Evolutionary conservation across 2,797 vertebrate genomes (phyloP).

Genomic region (Chloroceryle amazona): DNA sequence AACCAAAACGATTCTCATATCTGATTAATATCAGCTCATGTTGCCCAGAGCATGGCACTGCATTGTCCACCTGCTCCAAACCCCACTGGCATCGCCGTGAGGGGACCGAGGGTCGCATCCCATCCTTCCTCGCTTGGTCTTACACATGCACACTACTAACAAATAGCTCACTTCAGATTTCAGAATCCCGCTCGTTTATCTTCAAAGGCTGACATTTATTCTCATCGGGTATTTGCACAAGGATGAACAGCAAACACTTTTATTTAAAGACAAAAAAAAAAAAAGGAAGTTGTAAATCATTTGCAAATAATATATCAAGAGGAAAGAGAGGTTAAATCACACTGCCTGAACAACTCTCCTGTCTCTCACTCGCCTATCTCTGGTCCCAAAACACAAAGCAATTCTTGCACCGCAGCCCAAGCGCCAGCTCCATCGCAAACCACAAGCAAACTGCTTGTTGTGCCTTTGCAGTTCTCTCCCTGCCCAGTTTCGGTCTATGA

Average conservation of each 20-base stretch:
- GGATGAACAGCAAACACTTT: conserved; percentile 11
- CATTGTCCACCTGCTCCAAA: not conserved
- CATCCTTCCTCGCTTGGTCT: not conserved
- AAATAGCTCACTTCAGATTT: not conserved
- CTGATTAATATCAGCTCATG: not conserved
- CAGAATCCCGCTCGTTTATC: not conserved
- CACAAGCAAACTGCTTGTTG: not conserved
- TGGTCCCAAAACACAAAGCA: conserved; percentile 20
- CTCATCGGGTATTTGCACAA: conserved; percentile 7
- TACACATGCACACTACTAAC: fast-evolving
- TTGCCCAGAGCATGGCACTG: not conserved
- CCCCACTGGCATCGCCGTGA: not conserved
- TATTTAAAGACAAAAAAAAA: not conserved
- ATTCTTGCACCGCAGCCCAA: not conserved
- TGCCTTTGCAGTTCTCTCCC: not conserved
- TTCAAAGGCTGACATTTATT: conserved; percentile 34
- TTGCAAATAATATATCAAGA: conserved; percentile 24
- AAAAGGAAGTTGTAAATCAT: not conserved
- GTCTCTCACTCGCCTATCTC: not conserved
- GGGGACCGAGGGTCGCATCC: not conserved
- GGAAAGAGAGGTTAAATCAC: not conserved
- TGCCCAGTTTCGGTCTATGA: not conserved
- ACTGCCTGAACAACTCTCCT: not conserved
- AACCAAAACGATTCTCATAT: not conserved
- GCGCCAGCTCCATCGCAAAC: not conserved